Evolutionary conservation across 2,888 invertebrate species (phyloP), one percentile per base, ranked within the genome.

Genomic region (Apotomis capreana): DNA sequence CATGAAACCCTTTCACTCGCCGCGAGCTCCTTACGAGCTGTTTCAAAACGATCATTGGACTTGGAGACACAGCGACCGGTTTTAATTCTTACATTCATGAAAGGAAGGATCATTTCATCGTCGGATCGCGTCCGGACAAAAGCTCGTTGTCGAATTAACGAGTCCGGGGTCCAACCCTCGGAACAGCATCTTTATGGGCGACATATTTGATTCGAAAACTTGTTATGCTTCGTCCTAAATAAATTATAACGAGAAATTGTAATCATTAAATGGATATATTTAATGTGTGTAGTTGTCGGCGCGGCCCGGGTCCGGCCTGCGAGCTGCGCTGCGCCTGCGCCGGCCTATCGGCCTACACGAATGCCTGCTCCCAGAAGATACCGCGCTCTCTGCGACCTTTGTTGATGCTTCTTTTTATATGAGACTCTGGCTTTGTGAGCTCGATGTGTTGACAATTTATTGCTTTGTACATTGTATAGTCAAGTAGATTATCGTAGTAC

Each of bases 221-320:
- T 92, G 93, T 93, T 92, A 92, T 92, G 91, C 90, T 90, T 90
- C 92, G 87, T 89, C 89, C 90, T 91, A 90, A 92, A 92, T 92
- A 93, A 92, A 92, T 92, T 92, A 92, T 92, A 91, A 91, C 92
- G 91, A 92, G 92, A 91, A 92, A 92, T 92, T 91, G 91, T 92
- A 90, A 92, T 91, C 90, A 89, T 91, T 90, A 91, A 91, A 90
- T 90, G 88, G 89, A 91, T 92, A 92, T 92, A 91, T 92, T 91
- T 90, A 90, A 90, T 90, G 90, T 89, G 88, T 88, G 89, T 88
- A 84, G 87, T 87, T 82, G 87, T 86, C 81, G 82, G 79, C 74
- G 76, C 76, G 80, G 78, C 77, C 46, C 79, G 79, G 71, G 26
- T 26, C 76, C 74, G 76, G 73, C 60, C 70, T 76, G 77, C 77